A percentile compares a stretch with the other conserved stretches of the same genome.
Evolutionary conservation across 2,888 invertebrate genomes (phyloP).

Genomic region (Calameuta filiformis): DNA sequence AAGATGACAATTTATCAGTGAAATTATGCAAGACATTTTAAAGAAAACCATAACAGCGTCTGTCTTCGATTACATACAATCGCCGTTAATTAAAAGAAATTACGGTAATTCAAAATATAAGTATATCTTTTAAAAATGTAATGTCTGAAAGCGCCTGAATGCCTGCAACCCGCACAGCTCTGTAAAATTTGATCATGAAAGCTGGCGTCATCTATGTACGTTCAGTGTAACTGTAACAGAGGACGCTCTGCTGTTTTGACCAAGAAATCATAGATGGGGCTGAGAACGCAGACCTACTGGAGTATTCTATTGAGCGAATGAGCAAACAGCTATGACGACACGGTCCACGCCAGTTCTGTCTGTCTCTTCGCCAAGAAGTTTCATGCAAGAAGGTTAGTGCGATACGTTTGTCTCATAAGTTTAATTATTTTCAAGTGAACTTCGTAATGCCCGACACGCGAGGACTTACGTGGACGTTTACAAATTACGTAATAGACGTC

Average conservation of each 20-base stretch:
- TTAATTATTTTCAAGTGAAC: not conserved
- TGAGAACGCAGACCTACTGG: not conserved
- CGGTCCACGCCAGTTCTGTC: not conserved
- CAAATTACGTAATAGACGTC: not conserved
- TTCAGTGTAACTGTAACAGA: not conserved
- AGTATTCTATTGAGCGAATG: not conserved
- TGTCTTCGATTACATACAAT: not conserved
- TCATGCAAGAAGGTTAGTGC: slow-evolving; percentile 42
- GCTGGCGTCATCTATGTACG: not conserved
- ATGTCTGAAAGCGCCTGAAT: not conserved
- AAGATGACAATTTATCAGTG: not conserved
- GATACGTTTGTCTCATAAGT: not conserved
- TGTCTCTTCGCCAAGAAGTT: slow-evolving; percentile 42
- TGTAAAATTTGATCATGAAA: not conserved
- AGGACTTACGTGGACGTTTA: not conserved
- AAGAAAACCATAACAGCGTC: not conserved
- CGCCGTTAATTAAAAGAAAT: not conserved
- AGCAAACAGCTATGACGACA: not conserved
- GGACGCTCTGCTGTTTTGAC: not conserved
- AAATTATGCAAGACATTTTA: not conserved
- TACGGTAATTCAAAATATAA: not conserved
- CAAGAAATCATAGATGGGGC: not conserved
- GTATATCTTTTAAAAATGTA: not conserved
- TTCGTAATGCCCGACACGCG: not conserved
- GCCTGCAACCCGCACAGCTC: not conserved